phyloP scores from a whole-genome alignment of 2,113 vertebrate genomes.

The Lota lota region DNA sequence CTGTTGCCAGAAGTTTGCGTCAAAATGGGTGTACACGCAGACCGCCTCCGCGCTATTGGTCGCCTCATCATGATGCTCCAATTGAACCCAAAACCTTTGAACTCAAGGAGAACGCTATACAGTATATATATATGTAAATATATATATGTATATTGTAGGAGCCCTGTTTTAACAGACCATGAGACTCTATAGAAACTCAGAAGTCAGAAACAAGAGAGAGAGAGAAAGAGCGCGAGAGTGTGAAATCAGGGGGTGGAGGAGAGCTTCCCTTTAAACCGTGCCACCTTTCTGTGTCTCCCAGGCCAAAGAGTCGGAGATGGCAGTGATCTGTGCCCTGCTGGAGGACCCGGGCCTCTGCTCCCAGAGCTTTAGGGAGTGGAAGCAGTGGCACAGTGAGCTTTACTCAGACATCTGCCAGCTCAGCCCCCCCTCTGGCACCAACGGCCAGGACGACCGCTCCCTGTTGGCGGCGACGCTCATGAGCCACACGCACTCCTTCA shows the following conservation, averaged over 20 bases:
- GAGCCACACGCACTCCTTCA: constrained; percentile 90
- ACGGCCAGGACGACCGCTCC: constrained; percentile 79
- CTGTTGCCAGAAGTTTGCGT: too few species aligned
- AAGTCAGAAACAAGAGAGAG: too few species aligned
- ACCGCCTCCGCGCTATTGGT: too few species aligned
- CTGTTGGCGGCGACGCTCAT: constrained; percentile 76
- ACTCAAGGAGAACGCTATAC: too few species aligned
- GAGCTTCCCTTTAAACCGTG: constrained; percentile 1
- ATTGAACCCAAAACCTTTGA: too few species aligned
- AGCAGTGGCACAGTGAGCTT: constrained; percentile 87
- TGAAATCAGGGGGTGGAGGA: constrained; percentile 3
- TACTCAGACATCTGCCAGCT: constrained; percentile 88
- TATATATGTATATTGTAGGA: too few species aligned
- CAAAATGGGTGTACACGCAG: too few species aligned
- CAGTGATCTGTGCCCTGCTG: constrained; percentile 80
- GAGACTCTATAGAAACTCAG: too few species aligned
- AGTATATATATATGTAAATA: too few species aligned
- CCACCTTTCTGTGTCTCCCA: constrained; percentile 42
- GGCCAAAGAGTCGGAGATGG: constrained; percentile 86
- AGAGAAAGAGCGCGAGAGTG: background rate
- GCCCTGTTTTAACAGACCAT: too few species aligned
- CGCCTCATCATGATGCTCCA: too few species aligned
- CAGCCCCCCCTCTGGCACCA: constrained; percentile 66
- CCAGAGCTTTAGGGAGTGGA: constrained; percentile 88
- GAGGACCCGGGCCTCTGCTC: constrained; percentile 83